A percentile compares a stretch with the other conserved stretches of the same genome.
These are phyloP conservation scores for Encarsia formosa DNA, from an alignment of 2,888 invertebrate species.

Conservation along the genomic window DNA sequence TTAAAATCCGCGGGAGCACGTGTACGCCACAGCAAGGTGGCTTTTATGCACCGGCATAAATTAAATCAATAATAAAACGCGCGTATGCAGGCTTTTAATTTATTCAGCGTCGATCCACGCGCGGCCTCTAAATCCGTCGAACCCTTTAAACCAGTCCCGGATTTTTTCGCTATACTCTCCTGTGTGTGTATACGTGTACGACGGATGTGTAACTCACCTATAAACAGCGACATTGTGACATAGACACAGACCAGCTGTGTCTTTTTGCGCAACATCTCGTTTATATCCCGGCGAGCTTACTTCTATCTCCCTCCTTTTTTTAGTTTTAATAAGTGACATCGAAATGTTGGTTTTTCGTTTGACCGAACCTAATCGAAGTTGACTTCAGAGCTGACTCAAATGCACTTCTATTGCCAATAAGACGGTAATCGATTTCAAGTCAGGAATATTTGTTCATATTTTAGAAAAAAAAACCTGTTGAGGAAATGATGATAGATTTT, in stretches of 20 bases:
- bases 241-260: constrained; percentile 9
- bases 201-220: constrained; percentile 19
- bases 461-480: no score
- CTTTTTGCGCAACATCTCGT: constrained; percentile 15
- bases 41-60: constrained; percentile 20
- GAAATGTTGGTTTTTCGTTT: no score
- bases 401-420: no score
- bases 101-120: constrained; percentile 19
- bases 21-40: constrained; percentile 13
- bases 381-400: no score
- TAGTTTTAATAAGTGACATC: not conserved
- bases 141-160: constrained; percentile 24
- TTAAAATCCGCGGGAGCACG: not conserved
- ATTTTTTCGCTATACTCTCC: constrained; percentile 1
- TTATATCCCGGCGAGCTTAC: no score
- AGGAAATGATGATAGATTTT: no score
- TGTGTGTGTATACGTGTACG: not conserved
- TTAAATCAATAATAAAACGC: constrained; percentile 17
- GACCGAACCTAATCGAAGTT: no score
- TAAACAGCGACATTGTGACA: constrained; percentile 15
- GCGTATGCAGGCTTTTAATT: no score
- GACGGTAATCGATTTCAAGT: no score
- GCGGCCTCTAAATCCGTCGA: constrained; percentile 11
- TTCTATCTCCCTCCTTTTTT: no score
- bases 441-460: no score